Base-by-base conservation (phyloP, 2,888 invertebrate species). In the Anthophora plumipes region DNA sequence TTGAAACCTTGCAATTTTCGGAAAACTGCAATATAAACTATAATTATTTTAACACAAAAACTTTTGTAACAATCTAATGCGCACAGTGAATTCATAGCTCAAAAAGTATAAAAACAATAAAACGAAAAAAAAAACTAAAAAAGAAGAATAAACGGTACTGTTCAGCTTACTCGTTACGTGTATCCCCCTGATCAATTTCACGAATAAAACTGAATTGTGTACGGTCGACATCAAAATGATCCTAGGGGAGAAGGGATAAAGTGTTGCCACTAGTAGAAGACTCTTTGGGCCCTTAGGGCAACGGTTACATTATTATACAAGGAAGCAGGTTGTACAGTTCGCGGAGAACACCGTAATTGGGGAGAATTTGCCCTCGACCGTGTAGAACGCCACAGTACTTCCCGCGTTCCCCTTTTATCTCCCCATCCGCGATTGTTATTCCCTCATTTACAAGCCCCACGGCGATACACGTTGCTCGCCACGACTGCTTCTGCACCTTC, bases 331-430 rank as follows among this genome's bases (percentile, higher is more conserved):
- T 84, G 77, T 74, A 73, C 78, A 76, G 84, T 82, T 88, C 81
- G 80, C 76, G 82, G 85, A 77, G 87, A 88, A 87, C 77, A 78
- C 83, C 86, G 85, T 90, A 90, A 90, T 90, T 90, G 89, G 84
- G 82, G 83, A 81, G 85, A 90, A 89, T 89, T 89, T 83, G 83
- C 84, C 84, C 82, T 78, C 82, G 77, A 89, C 83, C 78, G 83
- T 85, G 84, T 78, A 78, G 85, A 71, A 57, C 73, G 55, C 61
- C 74, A 67, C 67, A 64, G 57, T 48, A 64, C 71, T 59, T 48
- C 68, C 64, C 64, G 39, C 43, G 14, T 69, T 20, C 68, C 61
- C 70, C 71, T 50, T 80, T 60, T 77, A 71, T 78, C 86, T 69
- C 70, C 48, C 77, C 77, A 70, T 73, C 76, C 84, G 70, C 74